Base-by-base conservation (phyloP, 2,888 invertebrate species). In the Microchrysa polita region DNA sequence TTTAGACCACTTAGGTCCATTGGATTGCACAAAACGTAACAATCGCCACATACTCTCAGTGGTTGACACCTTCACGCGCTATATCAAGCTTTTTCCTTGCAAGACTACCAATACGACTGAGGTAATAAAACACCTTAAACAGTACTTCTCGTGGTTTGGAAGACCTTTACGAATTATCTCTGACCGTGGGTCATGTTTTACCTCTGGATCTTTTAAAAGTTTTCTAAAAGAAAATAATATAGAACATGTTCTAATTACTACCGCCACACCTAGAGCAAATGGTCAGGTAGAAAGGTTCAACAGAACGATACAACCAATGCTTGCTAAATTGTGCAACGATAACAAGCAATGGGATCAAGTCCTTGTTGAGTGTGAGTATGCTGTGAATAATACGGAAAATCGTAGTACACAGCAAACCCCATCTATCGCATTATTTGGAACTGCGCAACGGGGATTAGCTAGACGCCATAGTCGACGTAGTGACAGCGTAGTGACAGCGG, bases 211-310 rank as follows among this genome's bases (percentile, higher is more conserved):
- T 61, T 73, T 74, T 44, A 23, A 48, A 40, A 10, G n/a, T 16
- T 59, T 74, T 27, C 20, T 73, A 18, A 42, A 59, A 23, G 67
- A 74, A 16, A 34, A 69, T 23, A 65, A 67, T 72, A 69, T 76
- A 48, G 27, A 65, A 16, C 76, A 76, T 34, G 63, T 76, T 14
- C 52, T 67, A 55, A 72, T 40, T n/a, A 73, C 74, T 14, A 75
- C 72, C 7, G 69, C 61, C 1, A 71, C 65, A 5, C 72, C 76
- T 60, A 12, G 48, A n/a, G 65, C 65, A n/a, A 65, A 65, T 16
- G 65, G 65, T 20, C 65, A 65, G 42, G 65, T 44, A 10, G 65
- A 65, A 48, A 10, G 65, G 10, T 42, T 18, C 48, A 65, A 65
- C 44, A n/a, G 44, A 10, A 65, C 4, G 5, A 48, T 65, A 22